Evolutionary conservation across 2,888 invertebrate genomes (phyloP), one percentile per base, ranked within the genome.

Genomic region (Callyntrura sp.): DNA sequence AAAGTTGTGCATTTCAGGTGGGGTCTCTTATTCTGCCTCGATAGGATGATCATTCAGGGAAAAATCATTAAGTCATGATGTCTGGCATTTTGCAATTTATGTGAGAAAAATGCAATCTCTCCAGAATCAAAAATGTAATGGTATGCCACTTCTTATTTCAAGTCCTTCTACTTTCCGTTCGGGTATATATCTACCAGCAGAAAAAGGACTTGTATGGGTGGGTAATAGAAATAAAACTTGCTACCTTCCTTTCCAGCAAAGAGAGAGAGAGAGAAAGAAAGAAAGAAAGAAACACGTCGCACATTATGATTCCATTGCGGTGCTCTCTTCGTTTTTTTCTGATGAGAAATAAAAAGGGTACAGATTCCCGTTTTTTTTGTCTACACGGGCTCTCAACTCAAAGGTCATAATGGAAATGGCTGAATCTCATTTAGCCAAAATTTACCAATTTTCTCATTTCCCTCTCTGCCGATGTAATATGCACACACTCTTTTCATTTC

Each of bases 401-500:
- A 86, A 86, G 86, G 78, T 86, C 79, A 86, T 86, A 79, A 86
- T 86, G 79, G 65, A 86, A 86, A 57, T 73, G 43, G 23, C 62
- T 78, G 86, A 79, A 81, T 86, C 79, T 68, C 86, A 86, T 86
- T 79, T 79, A 68, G 86, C 43, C 12, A 79, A 51, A 86, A 76
- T 85, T 85, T 65, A 85, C 85, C 85, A 85, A 85, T 85, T 85
- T 86, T 86, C 86, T 86, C 79, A 86, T 79, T 68, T 86, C 68
- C 86, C 60, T 60, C 60, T 60, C 23, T 68, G 73, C 43, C 83
- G 35, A 70, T 60, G n/a, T 65, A 65, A 28, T 65, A 25, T 23
- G 45, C 43, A 68, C 35, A 45, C 35, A 45, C 35, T 70, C 70
- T 70, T 70, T 70, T 70, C 43, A 70, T 70, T 70, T 68, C 35